Percentiles rank a stretch among this genome's conserved stretches.
phyloP scores from a whole-genome alignment of 2,113 vertebrate genomes.

The Macquaria australasica region DNA sequence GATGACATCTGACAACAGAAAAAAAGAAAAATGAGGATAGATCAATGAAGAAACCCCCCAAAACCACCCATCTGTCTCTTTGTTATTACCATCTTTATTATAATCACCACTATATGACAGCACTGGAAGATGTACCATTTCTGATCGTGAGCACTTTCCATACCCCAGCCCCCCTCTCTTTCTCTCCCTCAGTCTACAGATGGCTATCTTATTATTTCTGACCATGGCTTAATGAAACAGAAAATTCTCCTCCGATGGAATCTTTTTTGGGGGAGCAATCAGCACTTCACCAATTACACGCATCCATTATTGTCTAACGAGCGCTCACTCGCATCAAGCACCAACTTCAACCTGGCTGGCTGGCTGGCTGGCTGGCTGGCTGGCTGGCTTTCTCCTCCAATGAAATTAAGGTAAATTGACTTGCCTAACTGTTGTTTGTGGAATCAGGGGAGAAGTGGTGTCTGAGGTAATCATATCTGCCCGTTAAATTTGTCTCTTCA shows the following conservation, averaged over 20 bases:
- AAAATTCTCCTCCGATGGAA: constrained; percentile 75
- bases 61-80: constrained; percentile 32
- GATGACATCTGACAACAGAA: not conserved
- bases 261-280: constrained; percentile 72
- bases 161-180: not conserved
- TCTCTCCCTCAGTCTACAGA: constrained; percentile 56
- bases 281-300: constrained; percentile 76
- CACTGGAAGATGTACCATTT: constrained; percentile 9
- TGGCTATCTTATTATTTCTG: constrained; percentile 77
- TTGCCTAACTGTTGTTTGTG: constrained; percentile 74
- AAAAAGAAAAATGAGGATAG: constrained; percentile 9
- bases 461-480: constrained; percentile 74
- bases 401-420: constrained; percentile 77
- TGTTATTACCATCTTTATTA: constrained; percentile 11
- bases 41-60: not conserved
- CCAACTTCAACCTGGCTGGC: constrained; percentile 56
- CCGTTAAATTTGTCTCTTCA: constrained; percentile 65
- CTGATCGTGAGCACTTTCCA: constrained; percentile 9
- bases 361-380: constrained; percentile 49
- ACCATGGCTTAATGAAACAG: constrained; percentile 81
- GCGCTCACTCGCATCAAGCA: constrained; percentile 56
- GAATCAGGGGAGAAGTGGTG: constrained; percentile 61
- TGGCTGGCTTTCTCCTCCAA: constrained; percentile 66
- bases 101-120: constrained; percentile 15
- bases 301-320: constrained; percentile 76